Conservation (phyloP, 2,888 invertebrate species). For the Cecidostiba fungosa region DNA sequence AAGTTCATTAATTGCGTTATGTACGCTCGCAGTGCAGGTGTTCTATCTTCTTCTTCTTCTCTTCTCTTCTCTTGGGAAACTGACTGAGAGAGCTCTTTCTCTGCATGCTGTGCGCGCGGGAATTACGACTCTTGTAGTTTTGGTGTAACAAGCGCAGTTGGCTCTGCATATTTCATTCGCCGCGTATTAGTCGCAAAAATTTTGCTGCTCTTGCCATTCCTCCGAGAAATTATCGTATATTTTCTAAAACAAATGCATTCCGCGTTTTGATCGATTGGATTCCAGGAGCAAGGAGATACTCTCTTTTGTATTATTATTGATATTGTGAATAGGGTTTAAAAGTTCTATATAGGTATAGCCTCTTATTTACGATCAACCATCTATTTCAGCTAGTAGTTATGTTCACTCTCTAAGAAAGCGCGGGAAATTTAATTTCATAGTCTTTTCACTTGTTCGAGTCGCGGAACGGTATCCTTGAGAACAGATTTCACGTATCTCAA, state of each 20-base stretch:
- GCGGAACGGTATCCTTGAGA: too few relatives aligned
- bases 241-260: neutral
- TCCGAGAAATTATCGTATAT: neutral
- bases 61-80: slow-evolving; percentile 4
- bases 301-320: too few relatives aligned
- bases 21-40: slow-evolving; percentile 4
- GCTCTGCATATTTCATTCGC: neutral
- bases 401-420: too few relatives aligned
- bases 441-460: too few relatives aligned
- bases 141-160: neutral
- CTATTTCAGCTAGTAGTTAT: too few relatives aligned
- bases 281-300: too few relatives aligned
- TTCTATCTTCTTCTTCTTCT: slow-evolving; percentile 10
- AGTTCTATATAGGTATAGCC: too few relatives aligned
- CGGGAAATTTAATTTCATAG: too few relatives aligned
- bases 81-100: neutral
- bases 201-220: neutral
- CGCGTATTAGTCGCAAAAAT: slow-evolving; percentile 2
- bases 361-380: too few relatives aligned
- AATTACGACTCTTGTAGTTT: slow-evolving; percentile 12
- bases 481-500: too few relatives aligned
- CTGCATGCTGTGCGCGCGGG: neutral
- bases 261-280: too few relatives aligned
- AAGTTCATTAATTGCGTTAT: slow-evolving; percentile 28
- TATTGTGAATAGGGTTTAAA: too few relatives aligned